Conservation (phyloP, 1,140 invertebrate genomes). For the Chionoecetes opilio region DNA sequence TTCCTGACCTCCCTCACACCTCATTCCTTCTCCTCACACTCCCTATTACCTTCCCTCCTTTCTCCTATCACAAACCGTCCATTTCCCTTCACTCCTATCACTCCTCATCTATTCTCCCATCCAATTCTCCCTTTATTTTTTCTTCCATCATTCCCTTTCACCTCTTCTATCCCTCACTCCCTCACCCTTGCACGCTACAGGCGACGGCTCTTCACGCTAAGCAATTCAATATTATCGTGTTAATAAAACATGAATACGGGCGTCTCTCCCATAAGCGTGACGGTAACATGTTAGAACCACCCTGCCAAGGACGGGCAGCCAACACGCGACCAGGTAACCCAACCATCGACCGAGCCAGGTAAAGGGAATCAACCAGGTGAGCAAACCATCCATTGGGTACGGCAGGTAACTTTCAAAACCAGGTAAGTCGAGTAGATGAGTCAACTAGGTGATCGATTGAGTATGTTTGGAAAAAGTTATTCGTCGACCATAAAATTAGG, state of each 20-base stretch:
- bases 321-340: neutral
- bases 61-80: neutral
- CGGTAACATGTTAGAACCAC: conserved; percentile 23
- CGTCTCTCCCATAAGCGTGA: neutral
- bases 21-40: neutral
- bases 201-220: conserved; percentile 28
- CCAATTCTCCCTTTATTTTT: too few relatives aligned
- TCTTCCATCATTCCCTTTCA: neutral
- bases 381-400: too few relatives aligned
- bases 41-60: neutral
- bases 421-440: too few relatives aligned
- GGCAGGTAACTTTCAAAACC: neutral
- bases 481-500: too few relatives aligned
- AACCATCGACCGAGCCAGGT: neutral
- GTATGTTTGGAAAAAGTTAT: too few relatives aligned
- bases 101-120: too few relatives aligned
- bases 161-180: neutral
- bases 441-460: too few relatives aligned
- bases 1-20: neutral
- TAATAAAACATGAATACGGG: conserved; percentile 40
- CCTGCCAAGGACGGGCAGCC: neutral
- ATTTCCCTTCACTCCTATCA: neutral
- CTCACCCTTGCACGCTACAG: neutral
- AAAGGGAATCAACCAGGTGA: neutral
- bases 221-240: conserved; percentile 58